Evolutionary conservation across 1,140 invertebrate species (phyloP).

Genomic region (Tetramorium parvispinum): DNA sequence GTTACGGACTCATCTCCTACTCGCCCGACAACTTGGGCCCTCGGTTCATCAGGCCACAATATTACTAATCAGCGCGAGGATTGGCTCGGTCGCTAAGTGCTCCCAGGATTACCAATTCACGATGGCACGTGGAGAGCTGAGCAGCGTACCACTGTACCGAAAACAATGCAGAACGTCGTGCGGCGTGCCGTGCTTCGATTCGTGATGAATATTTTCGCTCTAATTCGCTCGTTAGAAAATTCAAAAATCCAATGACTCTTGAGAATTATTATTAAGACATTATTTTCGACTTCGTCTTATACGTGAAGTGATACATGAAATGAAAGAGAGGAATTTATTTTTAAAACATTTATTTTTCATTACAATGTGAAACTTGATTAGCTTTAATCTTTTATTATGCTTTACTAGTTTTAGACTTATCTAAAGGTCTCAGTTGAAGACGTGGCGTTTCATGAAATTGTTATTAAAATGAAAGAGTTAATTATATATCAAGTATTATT

Average conservation of each 20-base stretch:
- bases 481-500: no score
- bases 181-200: neutral
- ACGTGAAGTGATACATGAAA: neutral
- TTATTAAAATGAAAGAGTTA: no score
- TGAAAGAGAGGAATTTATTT: neutral
- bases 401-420: neutral
- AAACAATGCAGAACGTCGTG: slow-evolving; percentile 38
- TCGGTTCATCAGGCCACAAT: slow-evolving; percentile 85
- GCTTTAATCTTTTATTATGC: neutral
- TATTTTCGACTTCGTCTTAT: neutral
- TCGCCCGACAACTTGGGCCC: slow-evolving; percentile 81
- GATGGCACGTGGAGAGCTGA: slow-evolving; percentile 63
- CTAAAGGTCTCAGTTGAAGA: neutral
- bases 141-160: neutral
- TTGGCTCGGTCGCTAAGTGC: slow-evolving; percentile 82
- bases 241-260: neutral
- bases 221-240: neutral
- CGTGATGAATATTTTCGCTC: neutral
- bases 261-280: neutral
- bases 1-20: slow-evolving; percentile 85
- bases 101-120: slow-evolving; percentile 84
- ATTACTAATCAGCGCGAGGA: slow-evolving; percentile 85
- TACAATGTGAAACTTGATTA: neutral
- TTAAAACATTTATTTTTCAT: neutral
- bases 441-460: neutral